These are phyloP conservation scores for Acholoe squamosa DNA, from an alignment of 2,888 invertebrate species.

Conservation along the genomic window DNA sequence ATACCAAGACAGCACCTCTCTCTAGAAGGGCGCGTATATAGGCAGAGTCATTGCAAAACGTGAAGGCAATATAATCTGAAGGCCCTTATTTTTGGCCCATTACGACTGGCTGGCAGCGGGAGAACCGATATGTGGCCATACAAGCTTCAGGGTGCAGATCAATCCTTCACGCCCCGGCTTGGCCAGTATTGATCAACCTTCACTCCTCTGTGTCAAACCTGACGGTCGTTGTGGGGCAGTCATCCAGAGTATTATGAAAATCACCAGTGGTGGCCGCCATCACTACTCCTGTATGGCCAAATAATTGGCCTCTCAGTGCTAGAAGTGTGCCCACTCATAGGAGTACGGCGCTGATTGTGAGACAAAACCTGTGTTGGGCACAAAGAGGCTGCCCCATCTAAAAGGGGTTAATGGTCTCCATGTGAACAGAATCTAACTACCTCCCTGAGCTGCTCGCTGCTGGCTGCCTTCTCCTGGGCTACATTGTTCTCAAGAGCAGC, in stretches of 20 bases:
- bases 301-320: background rate
- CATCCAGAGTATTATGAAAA: constrained; percentile 4
- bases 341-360: background rate
- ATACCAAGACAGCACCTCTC: background rate
- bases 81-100: background rate
- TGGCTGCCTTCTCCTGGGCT: constrained; percentile 4
- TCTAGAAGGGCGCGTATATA: too few relatives aligned
- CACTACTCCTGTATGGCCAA: background rate
- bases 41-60: background rate
- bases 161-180: background rate
- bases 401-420: constrained; percentile 37
- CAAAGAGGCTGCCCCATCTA: background rate
- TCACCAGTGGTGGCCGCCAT: background rate
- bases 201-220: constrained; percentile 23
- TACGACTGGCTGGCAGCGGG: background rate
- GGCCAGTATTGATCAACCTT: constrained; percentile 29
- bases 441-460: background rate
- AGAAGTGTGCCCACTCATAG: background rate
- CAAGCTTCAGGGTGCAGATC: background rate
- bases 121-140: background rate
- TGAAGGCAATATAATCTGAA: constrained; percentile 12
- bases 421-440: constrained; percentile 18
- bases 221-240: background rate
- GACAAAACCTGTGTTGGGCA: constrained; percentile 13
- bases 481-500: background rate